Base-by-base conservation (phyloP, 2,888 invertebrate species). In the Lasioglossum pauxillum region DNA sequence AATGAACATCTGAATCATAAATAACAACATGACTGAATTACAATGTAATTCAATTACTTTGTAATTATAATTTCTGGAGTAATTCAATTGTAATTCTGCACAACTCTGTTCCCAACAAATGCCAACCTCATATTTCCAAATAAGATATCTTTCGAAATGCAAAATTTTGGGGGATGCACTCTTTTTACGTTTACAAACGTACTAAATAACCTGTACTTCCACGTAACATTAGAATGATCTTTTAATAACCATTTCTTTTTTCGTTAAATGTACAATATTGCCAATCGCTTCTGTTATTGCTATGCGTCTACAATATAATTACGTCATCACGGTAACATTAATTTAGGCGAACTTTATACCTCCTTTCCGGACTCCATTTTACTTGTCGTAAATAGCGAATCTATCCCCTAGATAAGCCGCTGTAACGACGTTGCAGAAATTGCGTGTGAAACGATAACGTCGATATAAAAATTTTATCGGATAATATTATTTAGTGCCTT, bases 391-490 rank as follows among this genome's bases (percentile, higher is more conserved):
- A 84, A 83, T 83, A 75, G 44, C 46, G 64, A 23, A 44, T 72
- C 60, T 44, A 84, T 64, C 67, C 31, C 35, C 46, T 16, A 60
- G 81, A 67, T 78, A 72, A 78, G 76, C 44, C 53, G 76, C 57
- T 73, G 57, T 73, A 76, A 57, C 46, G 73, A 41, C 75, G 77
- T 71, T 35, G 64, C 69, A 86, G 81, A 85, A 85, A 85, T 77
- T 85, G 79, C 73, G 80, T 78, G 75, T 76, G 80, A 69, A 80
- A 75, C 86, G 81, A 72, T 69, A 69, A 85, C 75, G 57, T 69
- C 75, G 86, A 75, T 86, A 82, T 85, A 81, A 78, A 86, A 86
- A 75, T 86, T 86, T 86, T 86, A 86, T 80, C 80, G 80, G 74
- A 79, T 77, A 83, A 87, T 87, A 83, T 86, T 83, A 86, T 83